A percentile compares a stretch with the other conserved stretches of the same genome.
phyloP scores from a whole-genome alignment of 2,113 vertebrate species.

The Prunella himalayana region DNA sequence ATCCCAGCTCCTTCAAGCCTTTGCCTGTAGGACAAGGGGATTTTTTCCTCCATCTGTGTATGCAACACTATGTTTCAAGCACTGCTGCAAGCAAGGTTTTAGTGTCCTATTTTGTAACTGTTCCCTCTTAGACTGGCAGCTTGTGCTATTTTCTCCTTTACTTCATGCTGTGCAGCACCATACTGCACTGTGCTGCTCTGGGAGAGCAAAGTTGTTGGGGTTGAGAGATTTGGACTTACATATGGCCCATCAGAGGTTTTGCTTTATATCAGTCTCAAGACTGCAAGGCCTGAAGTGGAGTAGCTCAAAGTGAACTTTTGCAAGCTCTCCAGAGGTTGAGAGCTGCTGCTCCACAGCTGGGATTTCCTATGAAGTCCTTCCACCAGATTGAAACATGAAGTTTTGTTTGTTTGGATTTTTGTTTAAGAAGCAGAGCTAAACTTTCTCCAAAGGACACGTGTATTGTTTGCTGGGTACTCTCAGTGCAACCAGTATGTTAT shows the following conservation, averaged over 20 bases:
- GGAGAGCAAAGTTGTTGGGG: background rate
- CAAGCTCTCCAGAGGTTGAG: background rate
- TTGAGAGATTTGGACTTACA: background rate
- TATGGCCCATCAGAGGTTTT: background rate
- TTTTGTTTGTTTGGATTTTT: background rate
- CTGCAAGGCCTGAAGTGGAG: background rate
- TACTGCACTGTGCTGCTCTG: background rate
- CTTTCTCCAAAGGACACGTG: background rate
- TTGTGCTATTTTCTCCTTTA: background rate
- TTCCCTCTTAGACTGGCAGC: background rate
- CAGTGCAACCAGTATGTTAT: background rate
- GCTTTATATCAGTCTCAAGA: background rate
- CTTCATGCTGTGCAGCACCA: accelerated
- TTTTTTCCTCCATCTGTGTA: background rate
- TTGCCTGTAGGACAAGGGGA: background rate
- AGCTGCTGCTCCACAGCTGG: background rate
- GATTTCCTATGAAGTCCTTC: background rate
- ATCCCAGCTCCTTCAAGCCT: background rate
- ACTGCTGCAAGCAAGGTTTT: background rate
- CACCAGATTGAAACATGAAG: background rate
- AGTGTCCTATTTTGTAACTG: background rate
- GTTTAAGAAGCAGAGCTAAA: background rate
- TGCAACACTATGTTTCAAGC: background rate
- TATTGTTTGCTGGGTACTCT: background rate
- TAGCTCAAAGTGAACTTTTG: background rate